A percentile compares a stretch with the other conserved stretches of the same genome.
Evolutionary conservation across 64 coral and sea anemone genomes (phyloP).

Genomic region (Acropora yongei): DNA sequence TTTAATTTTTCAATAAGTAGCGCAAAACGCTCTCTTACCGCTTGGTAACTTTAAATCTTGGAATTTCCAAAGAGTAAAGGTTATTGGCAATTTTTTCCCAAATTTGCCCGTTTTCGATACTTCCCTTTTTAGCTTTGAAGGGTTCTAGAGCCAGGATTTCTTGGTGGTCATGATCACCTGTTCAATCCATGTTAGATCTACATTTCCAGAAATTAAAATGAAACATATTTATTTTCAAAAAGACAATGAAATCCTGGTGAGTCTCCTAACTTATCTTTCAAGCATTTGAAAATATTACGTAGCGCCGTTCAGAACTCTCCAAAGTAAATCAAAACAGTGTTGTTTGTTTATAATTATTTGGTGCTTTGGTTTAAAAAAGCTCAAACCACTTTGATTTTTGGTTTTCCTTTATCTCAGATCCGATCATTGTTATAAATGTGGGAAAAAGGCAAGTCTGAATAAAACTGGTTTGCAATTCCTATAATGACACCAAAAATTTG

Average conservation of each 20-base stretch:
- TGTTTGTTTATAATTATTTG: background rate
- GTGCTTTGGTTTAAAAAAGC: background rate
- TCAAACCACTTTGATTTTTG: too few species aligned
- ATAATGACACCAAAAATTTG: too few species aligned
- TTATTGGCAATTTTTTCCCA: slow-evolving; percentile 45
- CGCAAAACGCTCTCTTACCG: background rate
- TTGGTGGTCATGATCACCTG: background rate
- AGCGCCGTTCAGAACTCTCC: background rate
- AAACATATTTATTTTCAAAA: background rate
- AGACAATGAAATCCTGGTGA: background rate
- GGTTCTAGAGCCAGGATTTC: background rate
- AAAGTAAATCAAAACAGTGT: background rate
- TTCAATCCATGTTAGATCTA: background rate
- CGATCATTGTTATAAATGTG: too few species aligned
- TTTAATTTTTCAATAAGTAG: slow-evolving; percentile 1
- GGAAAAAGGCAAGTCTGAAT: too few species aligned
- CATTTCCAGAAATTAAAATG: background rate
- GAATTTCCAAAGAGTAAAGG: slow-evolving; percentile 30
- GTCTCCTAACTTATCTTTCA: background rate
- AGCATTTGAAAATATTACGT: background rate
- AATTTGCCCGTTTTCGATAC: slow-evolving; percentile 34
- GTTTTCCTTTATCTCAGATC: too few species aligned
- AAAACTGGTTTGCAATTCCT: too few species aligned
- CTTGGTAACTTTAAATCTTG: slow-evolving; percentile 14
- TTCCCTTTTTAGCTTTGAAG: background rate